A percentile compares a stretch with the other conserved stretches of the same genome.
These are phyloP conservation scores for Eupithecia abbreviata DNA, from an alignment of 2,888 invertebrate genomes.

Conservation along the genomic window DNA sequence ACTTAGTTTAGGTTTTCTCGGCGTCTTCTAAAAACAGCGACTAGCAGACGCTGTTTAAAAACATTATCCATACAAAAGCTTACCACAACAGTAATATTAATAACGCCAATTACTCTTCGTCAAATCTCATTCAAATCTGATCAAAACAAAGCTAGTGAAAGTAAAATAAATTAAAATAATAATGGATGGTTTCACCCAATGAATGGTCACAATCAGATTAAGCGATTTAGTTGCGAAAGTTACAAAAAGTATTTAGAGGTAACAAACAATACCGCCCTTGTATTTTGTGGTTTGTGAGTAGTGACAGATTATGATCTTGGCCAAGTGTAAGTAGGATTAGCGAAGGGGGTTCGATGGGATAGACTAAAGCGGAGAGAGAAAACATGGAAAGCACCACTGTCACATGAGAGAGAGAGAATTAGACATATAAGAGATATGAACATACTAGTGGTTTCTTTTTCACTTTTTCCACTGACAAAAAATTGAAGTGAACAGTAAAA, in stretches of 20 bases:
- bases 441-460: too few relatives aligned
- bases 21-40: too few relatives aligned
- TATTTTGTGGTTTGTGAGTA: slow-evolving; percentile 35
- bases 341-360: background rate
- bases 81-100: slow-evolving; percentile 22
- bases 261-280: slow-evolving; percentile 60
- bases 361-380: too few relatives aligned
- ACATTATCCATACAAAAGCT: background rate
- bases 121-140: slow-evolving; percentile 39
- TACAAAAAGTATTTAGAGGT: slow-evolving; percentile 46
- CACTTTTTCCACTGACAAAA: too few relatives aligned
- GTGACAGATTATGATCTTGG: slow-evolving; percentile 51
- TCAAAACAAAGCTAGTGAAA: slow-evolving; percentile 60
- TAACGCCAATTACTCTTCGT: slow-evolving; percentile 35
- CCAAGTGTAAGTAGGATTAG: slow-evolving; percentile 3
- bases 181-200: slow-evolving; percentile 64
- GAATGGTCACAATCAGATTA: slow-evolving; percentile 54
- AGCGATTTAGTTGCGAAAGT: slow-evolving; percentile 53
- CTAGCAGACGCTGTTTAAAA: background rate
- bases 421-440: too few relatives aligned
- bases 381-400: too few relatives aligned
- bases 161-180: slow-evolving; percentile 66
- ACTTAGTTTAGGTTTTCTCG: too few relatives aligned
- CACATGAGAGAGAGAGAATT: too few relatives aligned
- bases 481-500: too few relatives aligned